phyloP scores from a whole-genome alignment of 2,113 vertebrate genomes.

The Microcebus tavaratra region DNA sequence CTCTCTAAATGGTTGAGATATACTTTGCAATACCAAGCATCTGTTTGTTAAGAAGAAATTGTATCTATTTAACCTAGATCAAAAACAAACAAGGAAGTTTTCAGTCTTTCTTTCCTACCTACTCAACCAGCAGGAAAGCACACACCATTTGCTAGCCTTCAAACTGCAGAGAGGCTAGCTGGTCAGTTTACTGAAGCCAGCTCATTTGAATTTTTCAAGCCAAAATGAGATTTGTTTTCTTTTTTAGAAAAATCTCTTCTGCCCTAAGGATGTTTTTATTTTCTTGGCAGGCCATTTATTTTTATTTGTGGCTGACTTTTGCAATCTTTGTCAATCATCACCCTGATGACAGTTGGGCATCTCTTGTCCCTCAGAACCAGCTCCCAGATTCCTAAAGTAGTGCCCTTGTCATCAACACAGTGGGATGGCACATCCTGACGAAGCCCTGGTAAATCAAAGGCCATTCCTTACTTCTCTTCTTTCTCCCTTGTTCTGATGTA shows the following conservation, averaged over 20 bases:
- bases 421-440: not conserved
- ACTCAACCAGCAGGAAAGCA: not conserved
- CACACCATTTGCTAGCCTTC: not conserved
- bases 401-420: not conserved
- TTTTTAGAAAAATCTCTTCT: slow-evolving; percentile 19
- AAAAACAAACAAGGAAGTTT: not conserved
- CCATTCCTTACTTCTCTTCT: not conserved
- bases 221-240: not conserved
- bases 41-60: not conserved
- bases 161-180: not conserved
- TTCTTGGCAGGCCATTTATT: slow-evolving; percentile 40
- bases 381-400: not conserved
- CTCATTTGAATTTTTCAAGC: not conserved
- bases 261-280: not conserved
- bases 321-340: not conserved
- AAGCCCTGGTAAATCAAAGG: not conserved
- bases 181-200: not conserved
- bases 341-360: not conserved
- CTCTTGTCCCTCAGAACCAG: not conserved
- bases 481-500: not conserved
- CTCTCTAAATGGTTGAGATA: not conserved
- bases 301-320: slow-evolving; percentile 15
- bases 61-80: not conserved
- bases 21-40: not conserved
- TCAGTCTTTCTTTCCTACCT: not conserved